A percentile compares a stretch with the other conserved stretches of the same genome.
phyloP scores from a whole-genome alignment of 1,140 invertebrate genomes.

The Holcopasites calliopsidis region DNA sequence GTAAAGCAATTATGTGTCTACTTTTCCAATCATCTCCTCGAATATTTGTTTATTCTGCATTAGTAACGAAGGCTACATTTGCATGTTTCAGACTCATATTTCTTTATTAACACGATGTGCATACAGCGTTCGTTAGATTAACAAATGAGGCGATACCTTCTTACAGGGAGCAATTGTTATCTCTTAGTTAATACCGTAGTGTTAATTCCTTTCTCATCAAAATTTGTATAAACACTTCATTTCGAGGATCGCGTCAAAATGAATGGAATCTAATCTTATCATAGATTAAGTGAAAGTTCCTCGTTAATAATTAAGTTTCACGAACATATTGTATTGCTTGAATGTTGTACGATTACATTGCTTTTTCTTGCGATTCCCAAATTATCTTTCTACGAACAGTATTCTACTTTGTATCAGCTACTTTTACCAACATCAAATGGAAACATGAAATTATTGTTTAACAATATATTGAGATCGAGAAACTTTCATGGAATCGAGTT shows the following conservation, averaged over 20 bases:
- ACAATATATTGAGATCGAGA: neutral
- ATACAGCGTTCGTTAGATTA: conserved; percentile 60
- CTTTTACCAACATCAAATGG: conserved; percentile 6
- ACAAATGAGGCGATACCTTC: conserved; percentile 56
- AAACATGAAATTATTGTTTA: neutral
- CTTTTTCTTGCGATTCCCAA: conserved; percentile 11
- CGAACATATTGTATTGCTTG: conserved; percentile 36
- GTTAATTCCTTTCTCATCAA: conserved; percentile 52
- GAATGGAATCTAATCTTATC: conserved; percentile 10
- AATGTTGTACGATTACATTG: conserved; percentile 14
- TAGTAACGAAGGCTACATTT: neutral
- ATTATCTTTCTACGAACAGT: neutral
- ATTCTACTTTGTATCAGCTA: conserved; percentile 5
- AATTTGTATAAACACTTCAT: conserved; percentile 2
- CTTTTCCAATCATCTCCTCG: too few relatives aligned
- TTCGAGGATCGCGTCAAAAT: conserved; percentile 55
- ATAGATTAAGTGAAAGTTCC: neutral
- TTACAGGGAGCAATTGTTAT: conserved; percentile 41
- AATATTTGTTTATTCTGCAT: neutral
- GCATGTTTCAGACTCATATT: conserved; percentile 52
- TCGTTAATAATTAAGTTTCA: conserved; percentile 14
- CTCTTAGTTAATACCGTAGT: conserved; percentile 42
- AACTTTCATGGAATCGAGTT: neutral
- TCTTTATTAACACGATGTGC: conserved; percentile 63
- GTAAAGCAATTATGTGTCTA: neutral